Conservation (phyloP, 64 coral and sea anemone genomes). For the Actinia tenebrosa region DNA sequence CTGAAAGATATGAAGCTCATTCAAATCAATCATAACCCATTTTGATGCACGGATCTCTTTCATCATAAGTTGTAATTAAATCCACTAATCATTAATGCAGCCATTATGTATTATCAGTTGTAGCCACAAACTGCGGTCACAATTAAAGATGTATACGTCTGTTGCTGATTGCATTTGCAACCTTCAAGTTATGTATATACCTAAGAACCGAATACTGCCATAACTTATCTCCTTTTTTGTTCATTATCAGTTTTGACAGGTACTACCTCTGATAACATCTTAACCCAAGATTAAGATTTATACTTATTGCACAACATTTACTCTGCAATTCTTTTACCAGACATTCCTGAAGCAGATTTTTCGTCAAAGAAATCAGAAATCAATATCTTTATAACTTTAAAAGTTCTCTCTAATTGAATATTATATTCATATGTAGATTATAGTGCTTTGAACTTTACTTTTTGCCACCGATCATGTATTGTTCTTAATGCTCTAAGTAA, state of each 20-base stretch:
- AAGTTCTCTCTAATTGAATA: not conserved
- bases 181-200: not conserved
- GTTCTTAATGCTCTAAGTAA: not conserved
- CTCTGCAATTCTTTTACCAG: not conserved
- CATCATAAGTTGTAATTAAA: conserved; percentile 10
- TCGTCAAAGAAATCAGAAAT: not conserved
- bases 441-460: conserved; percentile 1
- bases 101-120: not conserved
- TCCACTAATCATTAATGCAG: not conserved
- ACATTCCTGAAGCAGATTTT: not conserved
- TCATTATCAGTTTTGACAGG: conserved; percentile 9
- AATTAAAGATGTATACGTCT: not conserved
- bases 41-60: conserved; percentile 1
- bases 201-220: not conserved
- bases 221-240: not conserved
- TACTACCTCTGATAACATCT: conserved; percentile 5
- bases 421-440: not conserved
- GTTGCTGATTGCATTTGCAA: not conserved
- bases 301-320: not conserved
- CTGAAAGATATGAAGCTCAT: conserved; percentile 10
- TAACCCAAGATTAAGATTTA: not conserved
- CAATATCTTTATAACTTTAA: not conserved
- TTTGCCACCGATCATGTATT: not conserved
- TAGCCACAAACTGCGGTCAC: conserved; percentile 5
- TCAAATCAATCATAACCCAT: not conserved